Base-by-base conservation (phyloP, 2,797 vertebrate species). In the Channa striata region DNA sequence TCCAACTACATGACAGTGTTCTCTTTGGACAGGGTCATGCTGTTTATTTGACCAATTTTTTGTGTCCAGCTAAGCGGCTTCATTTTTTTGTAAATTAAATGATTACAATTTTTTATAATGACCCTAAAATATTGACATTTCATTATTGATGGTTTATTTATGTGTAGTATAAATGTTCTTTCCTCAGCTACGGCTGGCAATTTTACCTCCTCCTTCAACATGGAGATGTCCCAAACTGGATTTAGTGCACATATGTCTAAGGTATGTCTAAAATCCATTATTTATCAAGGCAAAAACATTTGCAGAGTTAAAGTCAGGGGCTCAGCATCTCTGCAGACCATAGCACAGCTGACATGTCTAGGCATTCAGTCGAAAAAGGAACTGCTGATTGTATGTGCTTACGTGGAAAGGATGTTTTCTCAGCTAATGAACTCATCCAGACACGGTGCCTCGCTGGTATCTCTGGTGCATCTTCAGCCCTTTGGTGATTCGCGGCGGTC, bases 171-270 rank as follows among this genome's bases (percentile, higher is more conserved):
- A 68, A 56, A 19, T 68, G 71, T 75, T 11, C 1, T 54, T 77
- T 80, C 87, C 78, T 76, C 52, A 99, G 97, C 96, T 68, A 99
- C 97, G 16, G 93, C 90, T 44, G 95, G 97, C 61, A 95, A 96
- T 5, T 93, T 92, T 69, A 96, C 98, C 2, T 94, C 96, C 1
- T 97, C 96, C 11, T 98, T 98, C 83, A 95, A 95, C 88, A 97
- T 98, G 97, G 97, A 99, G 91, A 98, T 99, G 97, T 97, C 97
- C 68, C 98, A 99, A 83, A 91, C 95, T 11, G 98, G 97, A 25
- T 98, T 99, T 79, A 99, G 98, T 67, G 96, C 95, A 58, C 97
- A 99, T 75, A 94, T 95, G 17, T 95, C 95, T 46, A 94, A 95
- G 93, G 98, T 99, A 94, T 87, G 88, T 78, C 43, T 20, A 34